Base-by-base conservation (phyloP, 2,888 invertebrate species). In the Ornithoptera alexandrae region DNA sequence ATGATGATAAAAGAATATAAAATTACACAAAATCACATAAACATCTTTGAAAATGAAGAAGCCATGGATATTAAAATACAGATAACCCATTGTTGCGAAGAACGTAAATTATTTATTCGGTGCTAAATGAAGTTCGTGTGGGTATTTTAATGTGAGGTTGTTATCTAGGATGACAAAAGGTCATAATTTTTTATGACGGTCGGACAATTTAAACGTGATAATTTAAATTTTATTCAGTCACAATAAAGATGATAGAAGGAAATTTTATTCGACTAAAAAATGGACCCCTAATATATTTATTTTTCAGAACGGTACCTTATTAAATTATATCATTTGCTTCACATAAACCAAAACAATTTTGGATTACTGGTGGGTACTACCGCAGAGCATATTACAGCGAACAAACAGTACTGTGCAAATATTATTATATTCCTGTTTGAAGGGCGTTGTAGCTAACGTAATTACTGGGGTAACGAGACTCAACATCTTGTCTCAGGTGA, bases 141-240 rank as follows among this genome's bases (percentile, higher is more conserved):
- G 67, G 58, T 53, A 65, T 71, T 67, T 65, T 67, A 71, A 71
- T 65, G 67, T 67, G 70, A 58, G 46, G 64, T 65, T 62, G 67
- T 59, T 70, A 71, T 71, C 65, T 71, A 67, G 46, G 65, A 59
- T 71, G 70, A 58, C 67, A 71, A 71, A 61, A 65, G 50, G 57
- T 57, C 70, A 39, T 71, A 65, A 67, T 24, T 67, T 71, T 70
- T 71, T 60, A 70, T 67, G 63, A 58, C 65, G 60, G 22, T 57
- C 62, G 57, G 42, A 61, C 67, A 67, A 67, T 71, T 71, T 71
- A 58, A 67, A 67, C 56, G 67, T 62, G n/a, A 50, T 65, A 67
- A 71, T 67, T 67, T 36, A 56, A 62, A 62, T 67, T 66, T 70
- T 24, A 62, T 66, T 65, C 15, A 15, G 20, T 50, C 62, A 30